Evolutionary conservation across 2,113 vertebrate genomes (phyloP).

Genomic region (Engystomops pustulosus): DNA sequence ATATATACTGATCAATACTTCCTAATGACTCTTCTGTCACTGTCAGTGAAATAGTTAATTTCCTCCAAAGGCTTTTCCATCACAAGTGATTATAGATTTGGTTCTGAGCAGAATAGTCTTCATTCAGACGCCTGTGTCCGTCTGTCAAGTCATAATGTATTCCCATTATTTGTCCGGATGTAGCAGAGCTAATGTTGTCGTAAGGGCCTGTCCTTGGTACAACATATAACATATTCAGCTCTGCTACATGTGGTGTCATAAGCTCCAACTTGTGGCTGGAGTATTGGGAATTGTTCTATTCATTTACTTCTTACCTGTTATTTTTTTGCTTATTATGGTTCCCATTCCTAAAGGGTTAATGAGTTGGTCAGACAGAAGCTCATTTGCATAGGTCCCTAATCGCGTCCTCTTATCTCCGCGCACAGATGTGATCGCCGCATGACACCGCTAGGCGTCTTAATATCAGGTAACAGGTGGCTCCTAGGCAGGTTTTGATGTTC

Average conservation of each 20-base stretch:
- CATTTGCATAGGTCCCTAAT: conserved; percentile 21
- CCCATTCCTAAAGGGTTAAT: conserved; percentile 29
- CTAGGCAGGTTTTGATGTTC: conserved; percentile 38
- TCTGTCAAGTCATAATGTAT: background rate
- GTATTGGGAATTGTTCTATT: no score
- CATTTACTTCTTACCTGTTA: no score
- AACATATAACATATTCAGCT: background rate
- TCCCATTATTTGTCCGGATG: background rate
- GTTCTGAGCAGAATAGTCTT: background rate
- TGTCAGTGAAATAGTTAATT: background rate
- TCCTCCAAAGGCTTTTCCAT: background rate
- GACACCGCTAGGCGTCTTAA: conserved; percentile 20
- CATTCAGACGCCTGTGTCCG: background rate
- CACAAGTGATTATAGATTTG: background rate
- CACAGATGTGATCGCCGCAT: conserved; percentile 34
- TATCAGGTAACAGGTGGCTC: conserved; percentile 39
- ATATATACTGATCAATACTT: background rate
- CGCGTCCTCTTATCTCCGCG: background rate
- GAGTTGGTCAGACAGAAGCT: background rate
- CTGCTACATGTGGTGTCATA: background rate
- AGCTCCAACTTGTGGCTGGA: background rate
- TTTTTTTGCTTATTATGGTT: no score
- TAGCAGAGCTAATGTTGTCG: background rate
- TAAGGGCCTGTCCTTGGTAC: no score
- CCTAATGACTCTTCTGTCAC: background rate